These are phyloP conservation scores for Heterohyrax brucei DNA, from an alignment of 2,797 vertebrate species.

Conservation along the genomic window DNA sequence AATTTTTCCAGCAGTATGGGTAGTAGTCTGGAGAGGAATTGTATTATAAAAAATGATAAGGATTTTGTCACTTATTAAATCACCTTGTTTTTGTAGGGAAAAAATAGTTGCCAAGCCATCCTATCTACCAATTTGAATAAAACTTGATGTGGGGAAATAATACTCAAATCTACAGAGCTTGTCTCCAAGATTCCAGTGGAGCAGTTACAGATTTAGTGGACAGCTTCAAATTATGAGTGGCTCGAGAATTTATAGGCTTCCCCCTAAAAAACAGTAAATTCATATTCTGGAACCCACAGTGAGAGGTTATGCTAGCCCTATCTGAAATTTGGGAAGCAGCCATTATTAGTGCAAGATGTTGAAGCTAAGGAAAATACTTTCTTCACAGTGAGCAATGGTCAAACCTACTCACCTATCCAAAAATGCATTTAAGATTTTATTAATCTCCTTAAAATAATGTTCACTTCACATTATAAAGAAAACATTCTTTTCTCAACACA, in stretches of 20 bases:
- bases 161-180: conserved; percentile 40
- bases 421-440: conserved; percentile 37
- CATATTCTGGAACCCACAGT: conserved; percentile 68
- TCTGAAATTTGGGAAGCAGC: conserved; percentile 59
- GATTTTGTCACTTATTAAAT: conserved; percentile 43
- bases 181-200: neutral
- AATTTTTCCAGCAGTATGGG: neutral
- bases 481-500: conserved; percentile 42
- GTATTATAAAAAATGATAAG: neutral
- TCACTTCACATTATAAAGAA: conserved; percentile 38
- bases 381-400: neutral
- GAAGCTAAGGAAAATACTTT: conserved; percentile 17
- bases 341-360: neutral
- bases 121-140: neutral
- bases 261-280: conserved; percentile 66
- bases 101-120: neutral
- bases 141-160: neutral
- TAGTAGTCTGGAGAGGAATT: neutral
- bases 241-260: conserved; percentile 70
- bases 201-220: conserved; percentile 50
- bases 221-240: conserved; percentile 46
- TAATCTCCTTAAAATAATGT: conserved; percentile 43
- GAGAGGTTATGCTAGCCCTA: conserved; percentile 23
- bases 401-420: conserved; percentile 27
- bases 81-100: conserved; percentile 1